Evolutionary conservation across 2,797 vertebrate species (phyloP), one percentile per base, ranked within the genome.

Genomic region (Crax fasciolata): DNA sequence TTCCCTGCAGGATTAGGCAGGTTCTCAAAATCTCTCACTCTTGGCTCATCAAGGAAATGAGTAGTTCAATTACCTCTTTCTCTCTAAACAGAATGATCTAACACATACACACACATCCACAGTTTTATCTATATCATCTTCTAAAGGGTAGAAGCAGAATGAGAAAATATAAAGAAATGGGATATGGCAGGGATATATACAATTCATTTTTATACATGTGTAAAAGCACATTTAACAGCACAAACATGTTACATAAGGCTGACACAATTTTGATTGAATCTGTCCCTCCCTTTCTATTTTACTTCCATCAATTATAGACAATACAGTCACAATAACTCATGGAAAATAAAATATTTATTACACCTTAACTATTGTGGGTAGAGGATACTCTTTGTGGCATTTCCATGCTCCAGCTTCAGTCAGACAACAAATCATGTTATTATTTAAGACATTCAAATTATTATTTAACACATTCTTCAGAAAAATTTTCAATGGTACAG

Each of bases 281-380:
- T 6, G 4, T 54, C 23, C 23, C 49, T 79, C 58, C 71, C 5
- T 75, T 91, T 82, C 44, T 90, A 63, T 93, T 84, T 87, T n/a
- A 20, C 19, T 87, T 81, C 48, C 39, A 35, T 74, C 57, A 62
- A 67, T 62, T 90, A 93, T 78, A 77, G 58, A 58, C 71, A 35
- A 43, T 30, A 73, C 32, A 59, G 35, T 84, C 30, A n/a, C 32
- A 83, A 44, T 70, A 84, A 78, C 57, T 82, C 1, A 0, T 23
- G 15, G 43, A 59, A 91, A 93, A 84, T 89, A 89, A 82, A 78
- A 67, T 67, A 23, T 87, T 84, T 82, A 89, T 89, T 78, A 25
- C 17, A 82, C 25, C 5, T 28, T 65, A 59, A 55, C n/a, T 84
- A n/a, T 14, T 41, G 15, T 11, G 25, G 15, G 18, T 55, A 38